Conservation (phyloP, 1,140 invertebrate species). For the Drosophila ohnishii region DNA sequence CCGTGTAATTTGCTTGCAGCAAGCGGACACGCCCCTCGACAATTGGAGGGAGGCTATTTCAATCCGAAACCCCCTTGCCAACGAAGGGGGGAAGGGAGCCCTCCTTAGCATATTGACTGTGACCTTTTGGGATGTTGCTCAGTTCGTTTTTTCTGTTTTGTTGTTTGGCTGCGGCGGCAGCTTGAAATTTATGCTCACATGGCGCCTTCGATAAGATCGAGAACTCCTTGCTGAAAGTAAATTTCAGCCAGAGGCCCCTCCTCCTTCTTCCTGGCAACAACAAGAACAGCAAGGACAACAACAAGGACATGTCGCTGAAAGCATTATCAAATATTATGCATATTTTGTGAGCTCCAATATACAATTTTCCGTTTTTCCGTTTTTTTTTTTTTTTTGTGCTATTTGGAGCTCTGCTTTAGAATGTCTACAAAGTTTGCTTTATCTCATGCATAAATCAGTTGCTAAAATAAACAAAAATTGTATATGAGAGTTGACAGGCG, state of each 20-base stretch:
- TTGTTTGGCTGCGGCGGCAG: slow-evolving; percentile 32
- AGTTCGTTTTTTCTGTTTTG: slow-evolving; percentile 12
- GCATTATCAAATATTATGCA: slow-evolving; percentile 82
- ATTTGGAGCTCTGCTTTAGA: slow-evolving; percentile 52
- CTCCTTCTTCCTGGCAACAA: slow-evolving; percentile 39
- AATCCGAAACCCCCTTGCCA: slow-evolving; percentile 25
- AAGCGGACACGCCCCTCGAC: slow-evolving; percentile 44
- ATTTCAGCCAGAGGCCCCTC: slow-evolving; percentile 31
- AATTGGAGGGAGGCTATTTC: slow-evolving; percentile 56
- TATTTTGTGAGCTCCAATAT: slow-evolving; percentile 73
- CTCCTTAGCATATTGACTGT: slow-evolving; percentile 52
- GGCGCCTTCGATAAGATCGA: slow-evolving; percentile 74
- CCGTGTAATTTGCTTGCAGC: slow-evolving; percentile 73
- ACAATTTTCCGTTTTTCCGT: slow-evolving; percentile 19
- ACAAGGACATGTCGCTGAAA: slow-evolving; percentile 75
- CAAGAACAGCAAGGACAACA: slow-evolving; percentile 47
- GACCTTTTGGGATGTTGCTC: slow-evolving; percentile 53
- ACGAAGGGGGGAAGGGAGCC: not conserved
- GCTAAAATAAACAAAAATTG: slow-evolving; percentile 73
- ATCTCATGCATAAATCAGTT: slow-evolving; percentile 79
- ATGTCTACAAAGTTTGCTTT: slow-evolving; percentile 80
- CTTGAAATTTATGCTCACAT: slow-evolving; percentile 76
- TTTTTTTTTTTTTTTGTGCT: slow-evolving; percentile 34
- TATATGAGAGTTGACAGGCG: slow-evolving; percentile 46
- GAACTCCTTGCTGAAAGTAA: slow-evolving; percentile 50